These are phyloP conservation scores for Nylanderia fulva DNA, from an alignment of 1,140 invertebrate species.

Conservation along the genomic window DNA sequence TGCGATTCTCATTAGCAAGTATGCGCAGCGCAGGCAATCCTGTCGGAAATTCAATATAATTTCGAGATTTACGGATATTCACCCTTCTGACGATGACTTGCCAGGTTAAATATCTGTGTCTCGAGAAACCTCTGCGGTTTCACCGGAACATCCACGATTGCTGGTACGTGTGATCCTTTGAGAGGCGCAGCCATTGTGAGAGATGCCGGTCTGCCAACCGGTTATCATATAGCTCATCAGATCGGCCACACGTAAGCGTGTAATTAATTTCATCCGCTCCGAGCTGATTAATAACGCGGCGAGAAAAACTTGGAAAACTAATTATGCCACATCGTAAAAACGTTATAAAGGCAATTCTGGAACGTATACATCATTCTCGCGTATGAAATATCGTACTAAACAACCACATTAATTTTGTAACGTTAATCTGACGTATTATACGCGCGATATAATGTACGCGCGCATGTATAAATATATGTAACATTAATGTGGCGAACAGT, in stretches of 20 bases:
- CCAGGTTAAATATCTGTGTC: conserved; percentile 87
- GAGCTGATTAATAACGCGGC: background rate
- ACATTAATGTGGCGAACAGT: background rate
- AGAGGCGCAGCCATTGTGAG: conserved; percentile 87
- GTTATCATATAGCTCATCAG: conserved; percentile 88
- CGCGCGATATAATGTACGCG: background rate
- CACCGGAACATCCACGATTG: conserved; percentile 87
- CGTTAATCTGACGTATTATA: background rate
- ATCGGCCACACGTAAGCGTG: conserved; percentile 87
- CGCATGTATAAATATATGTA: background rate
- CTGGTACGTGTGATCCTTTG: conserved; percentile 87
- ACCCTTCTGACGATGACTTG: conserved; percentile 49
- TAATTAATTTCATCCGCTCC: conserved; percentile 43
- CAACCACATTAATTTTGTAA: conserved; percentile 10
- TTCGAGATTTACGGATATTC: conserved; percentile 29
- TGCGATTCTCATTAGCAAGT: conserved; percentile 90
- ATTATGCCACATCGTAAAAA: background rate
- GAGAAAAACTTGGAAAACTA: background rate
- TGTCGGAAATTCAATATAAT: conserved; percentile 39
- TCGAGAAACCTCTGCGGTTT: conserved; percentile 87
- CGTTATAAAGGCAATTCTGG: background rate
- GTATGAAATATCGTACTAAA: background rate
- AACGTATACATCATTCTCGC: background rate
- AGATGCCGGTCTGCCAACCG: conserved; percentile 87
- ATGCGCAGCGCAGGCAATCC: conserved; percentile 62